phyloP scores from a whole-genome alignment of 2,888 invertebrate species.

The Odontocolon sp. region DNA sequence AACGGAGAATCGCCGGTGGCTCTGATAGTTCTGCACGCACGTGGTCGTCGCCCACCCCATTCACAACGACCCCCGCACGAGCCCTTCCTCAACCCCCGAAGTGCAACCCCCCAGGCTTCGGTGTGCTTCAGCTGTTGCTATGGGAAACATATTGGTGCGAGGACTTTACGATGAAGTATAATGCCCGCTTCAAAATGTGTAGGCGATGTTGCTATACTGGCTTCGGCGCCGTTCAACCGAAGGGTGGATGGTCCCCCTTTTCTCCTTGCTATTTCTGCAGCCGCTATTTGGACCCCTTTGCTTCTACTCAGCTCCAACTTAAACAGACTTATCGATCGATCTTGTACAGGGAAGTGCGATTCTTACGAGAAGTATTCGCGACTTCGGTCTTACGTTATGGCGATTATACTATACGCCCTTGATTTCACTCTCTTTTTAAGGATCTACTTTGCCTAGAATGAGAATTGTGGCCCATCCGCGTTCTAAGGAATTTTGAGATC shows the following conservation, averaged over 20 bases:
- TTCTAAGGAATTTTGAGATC: too few relatives aligned
- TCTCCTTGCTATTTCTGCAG: conserved; percentile 27
- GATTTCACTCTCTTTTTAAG: not conserved
- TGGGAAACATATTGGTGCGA: conserved; percentile 67
- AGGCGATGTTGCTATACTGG: conserved; percentile 5
- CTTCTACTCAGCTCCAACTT: not conserved
- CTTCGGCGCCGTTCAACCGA: not conserved
- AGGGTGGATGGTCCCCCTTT: conserved; percentile 33
- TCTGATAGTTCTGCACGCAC: conserved; percentile 62
- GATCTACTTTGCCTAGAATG: too few relatives aligned
- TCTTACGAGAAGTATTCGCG: not conserved
- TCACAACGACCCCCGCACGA: conserved; percentile 68
- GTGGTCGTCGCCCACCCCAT: conserved; percentile 72
- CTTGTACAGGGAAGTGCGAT: not conserved
- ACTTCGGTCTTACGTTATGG: too few relatives aligned
- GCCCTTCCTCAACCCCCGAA: conserved; percentile 41
- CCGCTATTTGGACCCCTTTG: not conserved
- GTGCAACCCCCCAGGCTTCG: conserved; percentile 45
- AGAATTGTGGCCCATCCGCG: too few relatives aligned
- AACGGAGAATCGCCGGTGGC: conserved; percentile 29
- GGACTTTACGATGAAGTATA: conserved; percentile 74
- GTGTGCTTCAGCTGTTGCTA: conserved; percentile 72
- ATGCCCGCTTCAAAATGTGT: conserved; percentile 77
- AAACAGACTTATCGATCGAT: conserved; percentile 37
- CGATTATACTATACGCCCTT: not conserved